These are phyloP conservation scores for Aphaenogaster ashmeadi DNA, from an alignment of 1,140 invertebrate species.

Conservation along the genomic window DNA sequence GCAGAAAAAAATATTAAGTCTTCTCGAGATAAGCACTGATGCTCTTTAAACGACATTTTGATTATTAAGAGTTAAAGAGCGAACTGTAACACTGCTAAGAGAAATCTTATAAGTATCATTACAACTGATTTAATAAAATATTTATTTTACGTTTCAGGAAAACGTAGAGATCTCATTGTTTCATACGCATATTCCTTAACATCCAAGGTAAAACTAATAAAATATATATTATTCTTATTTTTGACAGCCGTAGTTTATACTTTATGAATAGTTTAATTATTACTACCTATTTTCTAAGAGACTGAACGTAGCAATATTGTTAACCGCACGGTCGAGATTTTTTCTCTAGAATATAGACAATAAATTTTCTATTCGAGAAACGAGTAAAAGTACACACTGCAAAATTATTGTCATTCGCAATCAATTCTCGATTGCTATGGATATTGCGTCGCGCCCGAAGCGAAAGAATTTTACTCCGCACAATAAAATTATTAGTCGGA, in stretches of 20 bases:
- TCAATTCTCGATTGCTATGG: constrained; percentile 54
- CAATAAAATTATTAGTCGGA: constrained; percentile 49
- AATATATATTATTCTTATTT: constrained; percentile 6
- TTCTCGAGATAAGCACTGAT: background rate
- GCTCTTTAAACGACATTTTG: constrained; percentile 23
- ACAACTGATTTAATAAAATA: constrained; percentile 71
- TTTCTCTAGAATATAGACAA: constrained; percentile 26
- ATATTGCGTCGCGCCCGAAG: constrained; percentile 37
- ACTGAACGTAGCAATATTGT: background rate
- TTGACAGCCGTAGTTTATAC: background rate
- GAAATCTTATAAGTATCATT: constrained; percentile 66
- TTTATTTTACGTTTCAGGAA: constrained; percentile 67
- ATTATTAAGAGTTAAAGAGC: constrained; percentile 45
- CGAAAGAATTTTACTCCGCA: constrained; percentile 70
- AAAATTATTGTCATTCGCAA: constrained; percentile 54
- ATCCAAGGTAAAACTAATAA: background rate
- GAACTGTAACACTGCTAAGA: constrained; percentile 45
- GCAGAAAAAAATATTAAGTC: background rate
- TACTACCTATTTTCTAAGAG: background rate
- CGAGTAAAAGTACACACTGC: background rate
- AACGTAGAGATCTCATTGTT: constrained; percentile 11
- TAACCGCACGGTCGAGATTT: background rate
- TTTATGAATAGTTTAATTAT: constrained; percentile 1
- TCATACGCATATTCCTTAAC: constrained; percentile 1
- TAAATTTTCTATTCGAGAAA: constrained; percentile 24